Conservation (phyloP, 2,888 invertebrate genomes). For the Capitulum mitella region DNA sequence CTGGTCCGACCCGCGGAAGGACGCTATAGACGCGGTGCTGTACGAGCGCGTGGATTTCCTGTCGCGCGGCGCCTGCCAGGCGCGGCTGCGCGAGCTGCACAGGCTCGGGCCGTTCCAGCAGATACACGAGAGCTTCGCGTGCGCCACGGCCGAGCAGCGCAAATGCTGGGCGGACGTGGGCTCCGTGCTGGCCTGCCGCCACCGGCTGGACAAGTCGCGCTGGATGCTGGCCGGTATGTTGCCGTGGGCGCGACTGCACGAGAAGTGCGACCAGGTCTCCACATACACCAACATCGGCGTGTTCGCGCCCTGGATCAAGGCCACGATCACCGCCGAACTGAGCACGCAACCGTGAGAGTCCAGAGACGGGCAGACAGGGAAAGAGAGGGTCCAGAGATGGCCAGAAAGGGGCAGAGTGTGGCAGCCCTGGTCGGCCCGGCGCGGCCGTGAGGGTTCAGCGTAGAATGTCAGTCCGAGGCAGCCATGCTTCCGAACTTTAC, state of each 20-base stretch:
- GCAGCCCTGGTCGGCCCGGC: too few species aligned
- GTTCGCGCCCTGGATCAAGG: not conserved
- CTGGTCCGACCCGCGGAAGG: not conserved
- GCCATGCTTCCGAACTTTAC: too few species aligned
- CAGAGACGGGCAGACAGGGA: too few species aligned
- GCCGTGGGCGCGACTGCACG: not conserved
- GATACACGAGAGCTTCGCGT: not conserved
- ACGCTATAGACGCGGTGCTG: not conserved
- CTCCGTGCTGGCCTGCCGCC: not conserved
- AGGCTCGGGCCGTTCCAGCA: not conserved
- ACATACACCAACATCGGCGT: not conserved
- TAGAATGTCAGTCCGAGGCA: too few species aligned
- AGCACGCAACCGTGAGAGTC: not conserved
- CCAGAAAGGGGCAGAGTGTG: too few species aligned
- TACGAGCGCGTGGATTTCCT: not conserved
- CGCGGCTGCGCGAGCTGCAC: not conserved
- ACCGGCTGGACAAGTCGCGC: not conserved
- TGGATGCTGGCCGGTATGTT: not conserved
- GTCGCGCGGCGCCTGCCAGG: not conserved
- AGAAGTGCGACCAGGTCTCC: not conserved
- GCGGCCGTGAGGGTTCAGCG: too few species aligned
- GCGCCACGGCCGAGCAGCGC: not conserved
- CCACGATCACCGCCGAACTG: not conserved
- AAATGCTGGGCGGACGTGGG: constrained; percentile 4
- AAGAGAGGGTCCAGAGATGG: too few species aligned